Conservation (phyloP, 2,797 vertebrate genomes). For the Nannoperca obscura region DNA sequence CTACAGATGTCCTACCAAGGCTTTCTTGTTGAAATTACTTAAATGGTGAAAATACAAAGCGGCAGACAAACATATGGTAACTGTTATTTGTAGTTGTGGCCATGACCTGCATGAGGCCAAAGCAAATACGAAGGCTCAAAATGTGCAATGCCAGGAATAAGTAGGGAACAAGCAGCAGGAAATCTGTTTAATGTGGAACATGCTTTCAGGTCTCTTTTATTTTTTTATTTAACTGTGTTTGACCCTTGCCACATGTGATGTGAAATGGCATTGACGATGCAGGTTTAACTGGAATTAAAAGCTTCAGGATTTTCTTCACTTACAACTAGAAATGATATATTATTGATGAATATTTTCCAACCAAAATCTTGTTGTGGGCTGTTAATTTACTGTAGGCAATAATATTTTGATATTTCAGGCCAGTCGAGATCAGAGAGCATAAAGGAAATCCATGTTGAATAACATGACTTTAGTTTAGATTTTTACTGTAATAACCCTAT, state of each 20-base stretch:
- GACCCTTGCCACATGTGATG: slow-evolving; percentile 41
- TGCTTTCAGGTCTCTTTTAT: slow-evolving; percentile 33
- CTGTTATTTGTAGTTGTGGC: slow-evolving; percentile 52
- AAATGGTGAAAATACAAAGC: slow-evolving; percentile 35
- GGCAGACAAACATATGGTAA: slow-evolving; percentile 36
- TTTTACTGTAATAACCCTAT: slow-evolving; percentile 1
- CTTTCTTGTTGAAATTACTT: slow-evolving; percentile 17
- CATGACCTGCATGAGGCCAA: slow-evolving; percentile 59
- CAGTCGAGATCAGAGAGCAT: slow-evolving; percentile 25
- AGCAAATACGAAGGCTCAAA: slow-evolving; percentile 57
- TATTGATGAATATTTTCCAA: slow-evolving; percentile 52
- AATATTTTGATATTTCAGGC: slow-evolving; percentile 49
- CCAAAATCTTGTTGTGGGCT: slow-evolving; percentile 16
- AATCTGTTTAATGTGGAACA: slow-evolving; percentile 69
- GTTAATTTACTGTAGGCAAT: slow-evolving; percentile 35
- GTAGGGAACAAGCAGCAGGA: slow-evolving; percentile 61
- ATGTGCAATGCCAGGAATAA: slow-evolving; percentile 56
- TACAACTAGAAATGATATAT: slow-evolving; percentile 37
- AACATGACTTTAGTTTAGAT: slow-evolving; percentile 16
- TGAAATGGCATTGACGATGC: slow-evolving; percentile 29
- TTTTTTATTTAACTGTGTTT: slow-evolving; percentile 54
- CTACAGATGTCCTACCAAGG: neutral
- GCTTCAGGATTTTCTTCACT: slow-evolving; percentile 26
- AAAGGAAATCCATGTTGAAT: slow-evolving; percentile 35
- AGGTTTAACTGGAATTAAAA: slow-evolving; percentile 47